Evolutionary conservation across 2,113 vertebrate species (phyloP).

Genomic region (Entelurus aequoreus): DNA sequence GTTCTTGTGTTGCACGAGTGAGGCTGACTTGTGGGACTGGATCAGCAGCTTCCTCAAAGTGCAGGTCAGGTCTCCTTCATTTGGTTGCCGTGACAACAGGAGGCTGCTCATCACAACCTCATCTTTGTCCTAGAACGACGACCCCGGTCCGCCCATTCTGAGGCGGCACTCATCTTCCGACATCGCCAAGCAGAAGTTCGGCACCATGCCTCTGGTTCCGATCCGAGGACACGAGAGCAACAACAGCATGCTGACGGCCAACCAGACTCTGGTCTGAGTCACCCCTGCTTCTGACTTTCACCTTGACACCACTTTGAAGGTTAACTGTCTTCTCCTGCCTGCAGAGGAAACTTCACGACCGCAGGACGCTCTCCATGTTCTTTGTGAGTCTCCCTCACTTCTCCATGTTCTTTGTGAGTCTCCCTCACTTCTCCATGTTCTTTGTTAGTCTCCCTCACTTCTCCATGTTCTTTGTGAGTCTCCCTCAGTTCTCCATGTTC

Average conservation of each 20-base stretch:
- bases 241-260: conserved; percentile 87
- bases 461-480: too few relatives aligned
- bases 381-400: conserved; percentile 83
- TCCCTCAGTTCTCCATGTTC: too few relatives aligned
- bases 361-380: conserved; percentile 96
- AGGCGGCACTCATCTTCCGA: conserved; percentile 87
- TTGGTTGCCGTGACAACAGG: neutral
- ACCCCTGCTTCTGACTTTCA: too few relatives aligned
- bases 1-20: conserved; percentile 80
- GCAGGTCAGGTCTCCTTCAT: conserved; percentile 72
- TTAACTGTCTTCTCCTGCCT: conserved; percentile 31
- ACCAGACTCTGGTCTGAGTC: conserved; percentile 84
- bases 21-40: conserved; percentile 94
- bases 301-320: neutral
- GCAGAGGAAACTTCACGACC: conserved; percentile 87
- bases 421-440: too few relatives aligned
- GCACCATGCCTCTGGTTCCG: conserved; percentile 92
- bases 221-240: conserved; percentile 88
- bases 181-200: conserved; percentile 91
- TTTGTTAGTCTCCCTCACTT: too few relatives aligned
- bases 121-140: conserved; percentile 67
- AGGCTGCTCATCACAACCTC: neutral
- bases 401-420: too few relatives aligned
- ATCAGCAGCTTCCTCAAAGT: conserved; percentile 88
- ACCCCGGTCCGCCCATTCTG: conserved; percentile 78